These are phyloP conservation scores for Phainopepla nitens DNA, from an alignment of 2,113 vertebrate genomes.

Conservation along the genomic window DNA sequence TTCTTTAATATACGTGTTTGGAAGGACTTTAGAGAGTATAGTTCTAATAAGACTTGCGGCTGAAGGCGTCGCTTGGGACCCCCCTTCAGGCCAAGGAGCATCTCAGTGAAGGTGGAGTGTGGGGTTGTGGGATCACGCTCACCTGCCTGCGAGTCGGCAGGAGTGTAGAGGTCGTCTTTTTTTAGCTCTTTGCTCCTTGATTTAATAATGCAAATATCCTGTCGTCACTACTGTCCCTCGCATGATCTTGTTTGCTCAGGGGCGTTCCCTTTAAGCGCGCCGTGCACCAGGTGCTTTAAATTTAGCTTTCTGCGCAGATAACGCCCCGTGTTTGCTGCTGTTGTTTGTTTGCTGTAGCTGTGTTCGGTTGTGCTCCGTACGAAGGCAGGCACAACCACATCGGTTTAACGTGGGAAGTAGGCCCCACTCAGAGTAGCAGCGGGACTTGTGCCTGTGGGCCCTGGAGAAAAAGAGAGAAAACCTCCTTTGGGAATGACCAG, in stretches of 20 bases:
- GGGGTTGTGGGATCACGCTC: neutral
- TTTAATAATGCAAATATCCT: neutral
- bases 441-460: neutral
- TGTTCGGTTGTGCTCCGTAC: neutral
- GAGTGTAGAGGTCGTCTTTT: neutral
- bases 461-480: neutral
- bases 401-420: neutral
- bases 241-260: neutral
- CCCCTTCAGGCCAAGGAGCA: neutral
- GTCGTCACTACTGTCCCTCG: neutral
- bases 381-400: neutral
- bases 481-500: neutral
- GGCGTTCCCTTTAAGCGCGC: neutral
- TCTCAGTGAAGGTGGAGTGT: neutral
- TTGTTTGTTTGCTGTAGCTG: neutral
- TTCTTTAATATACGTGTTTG: rapidly evolving
- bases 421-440: neutral
- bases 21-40: neutral
- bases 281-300: neutral
- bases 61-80: neutral
- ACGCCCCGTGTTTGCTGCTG: neutral
- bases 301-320: neutral
- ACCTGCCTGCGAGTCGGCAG: neutral
- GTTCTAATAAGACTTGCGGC: neutral
- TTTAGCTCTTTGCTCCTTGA: neutral